phyloP scores from a whole-genome alignment of 2,113 vertebrate genomes.

The Columba janthina region DNA sequence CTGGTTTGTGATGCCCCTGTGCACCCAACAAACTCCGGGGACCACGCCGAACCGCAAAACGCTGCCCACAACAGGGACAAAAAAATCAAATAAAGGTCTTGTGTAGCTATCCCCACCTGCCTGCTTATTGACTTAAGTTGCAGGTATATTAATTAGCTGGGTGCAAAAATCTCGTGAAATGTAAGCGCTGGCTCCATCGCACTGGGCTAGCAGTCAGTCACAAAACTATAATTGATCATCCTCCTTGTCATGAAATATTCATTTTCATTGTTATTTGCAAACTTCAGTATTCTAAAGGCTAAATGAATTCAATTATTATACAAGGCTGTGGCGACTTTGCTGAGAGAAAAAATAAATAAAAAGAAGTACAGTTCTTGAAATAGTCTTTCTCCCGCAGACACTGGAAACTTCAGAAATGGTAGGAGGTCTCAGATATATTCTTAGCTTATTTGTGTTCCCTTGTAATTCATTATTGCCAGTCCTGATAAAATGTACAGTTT shows the following conservation, averaged over 20 bases:
- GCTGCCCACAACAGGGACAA: not conserved
- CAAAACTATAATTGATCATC: conserved; percentile 45
- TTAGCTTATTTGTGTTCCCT: conserved; percentile 44
- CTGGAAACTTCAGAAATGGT: conserved; percentile 32
- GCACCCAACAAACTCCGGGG: conserved; percentile 46
- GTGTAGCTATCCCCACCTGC: conserved; percentile 30
- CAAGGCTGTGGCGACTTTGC: conserved; percentile 14
- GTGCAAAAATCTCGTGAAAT: not conserved
- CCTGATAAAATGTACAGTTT: conserved; percentile 18
- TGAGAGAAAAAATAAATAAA: conserved; percentile 54
- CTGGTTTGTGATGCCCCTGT: conserved; percentile 63
- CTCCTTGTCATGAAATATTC: conserved; percentile 66
- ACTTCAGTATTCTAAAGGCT: conserved; percentile 58
- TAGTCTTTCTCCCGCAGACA: not conserved
- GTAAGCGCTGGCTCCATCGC: not conserved
- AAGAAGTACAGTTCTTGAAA: conserved; percentile 36
- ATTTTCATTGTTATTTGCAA: conserved; percentile 65
- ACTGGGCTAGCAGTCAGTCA: conserved; percentile 44
- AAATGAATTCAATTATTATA: conserved; percentile 69
- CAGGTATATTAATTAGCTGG: conserved; percentile 7
- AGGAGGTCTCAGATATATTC: conserved; percentile 67
- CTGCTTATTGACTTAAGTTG: not conserved
- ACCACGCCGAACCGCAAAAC: not conserved
- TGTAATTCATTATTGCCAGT: conserved; percentile 52
- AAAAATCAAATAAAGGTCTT: not conserved